phyloP scores from a whole-genome alignment of 2,888 invertebrate species.

The Balanococcus diminutus region DNA sequence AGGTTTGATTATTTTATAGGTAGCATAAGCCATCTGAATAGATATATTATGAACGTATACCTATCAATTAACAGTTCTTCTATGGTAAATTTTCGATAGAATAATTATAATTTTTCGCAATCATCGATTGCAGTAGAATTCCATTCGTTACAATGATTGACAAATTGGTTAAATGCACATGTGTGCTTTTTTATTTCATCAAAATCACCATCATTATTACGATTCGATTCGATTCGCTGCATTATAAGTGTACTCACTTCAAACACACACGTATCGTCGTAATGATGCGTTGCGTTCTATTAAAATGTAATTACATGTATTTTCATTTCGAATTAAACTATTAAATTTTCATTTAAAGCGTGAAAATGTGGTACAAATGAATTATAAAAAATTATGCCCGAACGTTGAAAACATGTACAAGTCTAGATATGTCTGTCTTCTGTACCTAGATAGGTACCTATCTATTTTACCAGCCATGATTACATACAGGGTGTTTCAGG shows the following conservation, averaged over 20 bases:
- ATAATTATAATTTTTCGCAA: too few species aligned
- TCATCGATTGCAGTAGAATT: too few species aligned
- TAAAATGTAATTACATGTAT: neutral
- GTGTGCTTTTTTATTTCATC: neutral
- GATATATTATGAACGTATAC: too few species aligned
- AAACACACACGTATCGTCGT: neutral
- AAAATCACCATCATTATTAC: neutral
- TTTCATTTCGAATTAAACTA: neutral
- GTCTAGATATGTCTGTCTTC: neutral
- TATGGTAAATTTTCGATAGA: too few species aligned
- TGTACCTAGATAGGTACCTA: neutral
- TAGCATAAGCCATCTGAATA: too few species aligned
- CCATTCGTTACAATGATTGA: neutral
- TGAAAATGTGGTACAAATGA: neutral
- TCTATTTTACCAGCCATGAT: too few species aligned
- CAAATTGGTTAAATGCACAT: neutral
- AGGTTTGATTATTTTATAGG: too few species aligned
- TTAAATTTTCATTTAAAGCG: slow-evolving; percentile 17
- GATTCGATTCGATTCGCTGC: neutral
- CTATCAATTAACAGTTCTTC: too few species aligned
- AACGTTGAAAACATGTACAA: neutral
- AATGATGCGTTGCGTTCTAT: neutral
- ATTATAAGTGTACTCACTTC: neutral
- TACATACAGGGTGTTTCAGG: too few species aligned
- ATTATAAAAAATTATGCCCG: neutral